phyloP scores from a whole-genome alignment of 2,113 vertebrate species.

The Stegastes partitus region DNA sequence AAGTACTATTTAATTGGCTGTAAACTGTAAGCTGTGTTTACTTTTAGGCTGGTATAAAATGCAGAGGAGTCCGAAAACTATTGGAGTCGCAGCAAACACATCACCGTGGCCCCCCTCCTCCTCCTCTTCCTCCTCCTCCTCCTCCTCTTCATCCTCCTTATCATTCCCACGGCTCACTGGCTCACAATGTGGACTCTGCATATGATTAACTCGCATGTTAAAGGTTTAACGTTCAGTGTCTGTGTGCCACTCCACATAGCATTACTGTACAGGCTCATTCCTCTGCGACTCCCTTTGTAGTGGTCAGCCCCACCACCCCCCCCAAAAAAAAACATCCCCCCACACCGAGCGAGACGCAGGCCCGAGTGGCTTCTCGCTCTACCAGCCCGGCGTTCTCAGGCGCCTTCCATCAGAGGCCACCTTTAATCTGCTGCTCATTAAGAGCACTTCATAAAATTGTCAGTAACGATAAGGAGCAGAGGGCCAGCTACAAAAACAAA shows the following conservation, averaged over 20 bases:
- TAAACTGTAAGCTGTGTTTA: constrained; percentile 91
- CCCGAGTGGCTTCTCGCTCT: constrained; percentile 41
- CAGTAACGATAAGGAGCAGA: constrained; percentile 90
- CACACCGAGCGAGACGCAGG: constrained; percentile 58
- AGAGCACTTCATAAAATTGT: constrained; percentile 99
- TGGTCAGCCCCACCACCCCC: constrained; percentile 14
- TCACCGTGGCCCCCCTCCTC: constrained; percentile 37
- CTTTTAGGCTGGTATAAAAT: constrained; percentile 91
- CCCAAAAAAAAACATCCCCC: constrained; percentile 69
- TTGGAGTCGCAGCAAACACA: constrained; percentile 86
- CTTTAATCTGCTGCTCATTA: constrained; percentile 99
- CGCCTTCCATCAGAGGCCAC: constrained; percentile 80
- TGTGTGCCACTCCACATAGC: constrained; percentile 89
- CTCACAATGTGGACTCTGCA: constrained; percentile 84
- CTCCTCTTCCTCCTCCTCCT: constrained; percentile 14
- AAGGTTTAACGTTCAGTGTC: constrained; percentile 90
- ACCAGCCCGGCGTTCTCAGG: constrained; percentile 64
- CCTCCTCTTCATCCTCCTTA: constrained; percentile 37
- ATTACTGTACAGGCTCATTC: constrained; percentile 78
- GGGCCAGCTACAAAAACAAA: constrained; percentile 91
- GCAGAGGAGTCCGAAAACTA: constrained; percentile 88
- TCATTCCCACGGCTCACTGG: constrained; percentile 86
- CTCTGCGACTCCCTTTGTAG: constrained; percentile 86
- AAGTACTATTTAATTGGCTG: constrained; percentile 96
- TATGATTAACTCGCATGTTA: constrained; percentile 88